Evolutionary conservation across 2,888 invertebrate genomes (phyloP), one percentile per base, ranked within the genome.

Genomic region (Cinara cedri): DNA sequence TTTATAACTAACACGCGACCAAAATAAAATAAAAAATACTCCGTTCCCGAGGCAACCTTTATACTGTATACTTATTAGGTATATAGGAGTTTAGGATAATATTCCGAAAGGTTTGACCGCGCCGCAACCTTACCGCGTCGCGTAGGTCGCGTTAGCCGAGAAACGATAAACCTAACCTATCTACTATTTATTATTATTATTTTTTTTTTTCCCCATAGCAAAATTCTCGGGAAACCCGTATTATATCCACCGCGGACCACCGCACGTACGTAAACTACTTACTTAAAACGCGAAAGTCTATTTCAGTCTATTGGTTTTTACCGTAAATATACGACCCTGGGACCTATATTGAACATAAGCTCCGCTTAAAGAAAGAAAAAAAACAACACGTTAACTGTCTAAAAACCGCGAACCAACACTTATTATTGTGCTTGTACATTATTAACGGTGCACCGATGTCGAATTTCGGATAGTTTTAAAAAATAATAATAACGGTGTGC

Each of bases 341-440:
- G n/a, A n/a, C n/a, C n/a, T n/a, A n/a, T n/a, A n/a, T 55, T 71
- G 70, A 71, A 71, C 70, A 54, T 54, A 21, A 71, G 70, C 42
- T 71, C 42, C 54, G 26, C 54, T 71, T 54, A 21, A 71, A 71
- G 10, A 55, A 44, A 54, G 51, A 66, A 55, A 71, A 55, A 55
- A 54, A 44, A 55, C 21, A 42, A 44, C 21, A 71, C 71, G 71
- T 55, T 44, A 71, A 71, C 71, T 42, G 55, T 71, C 55, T 71
- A 44, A 44, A 55, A n/a, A n/a, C 21, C 44, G 24, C n/a, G n/a
- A n/a, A n/a, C n/a, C n/a, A n/a, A n/a, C n/a, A n/a, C n/a, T n/a
- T n/a, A n/a, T n/a, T 68, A 9, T 13, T 54, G 55, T 55, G 6
- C 34, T 34, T 34, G 34, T 34, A 71, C 16, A 72, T 72, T 72